Percentiles rank a stretch among this genome's conserved stretches.
Conservation (phyloP, 2,888 invertebrate genomes). For the Drosophila siamana region DNA sequence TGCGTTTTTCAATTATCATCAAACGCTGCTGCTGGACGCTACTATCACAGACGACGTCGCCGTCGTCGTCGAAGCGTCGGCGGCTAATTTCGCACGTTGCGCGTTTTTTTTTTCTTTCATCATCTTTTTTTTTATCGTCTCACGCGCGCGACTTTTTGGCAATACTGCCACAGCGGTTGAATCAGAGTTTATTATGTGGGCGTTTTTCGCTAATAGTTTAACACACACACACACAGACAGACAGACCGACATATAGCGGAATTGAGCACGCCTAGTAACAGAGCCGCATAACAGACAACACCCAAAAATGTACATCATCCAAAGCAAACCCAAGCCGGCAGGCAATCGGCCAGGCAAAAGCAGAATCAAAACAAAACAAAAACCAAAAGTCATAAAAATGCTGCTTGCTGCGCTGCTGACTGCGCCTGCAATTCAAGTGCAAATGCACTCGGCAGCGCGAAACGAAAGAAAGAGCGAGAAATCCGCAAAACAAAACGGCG, state of each 20-base stretch:
- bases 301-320: constrained; percentile 23
- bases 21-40: constrained; percentile 11
- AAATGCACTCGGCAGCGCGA: constrained; percentile 47
- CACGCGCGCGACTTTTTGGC: constrained; percentile 51
- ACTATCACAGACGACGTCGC: constrained; percentile 14
- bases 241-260: neutral
- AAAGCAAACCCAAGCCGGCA: neutral
- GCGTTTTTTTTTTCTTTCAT: constrained; percentile 8
- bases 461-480: neutral
- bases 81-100: constrained; percentile 30
- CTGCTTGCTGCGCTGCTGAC: neutral
- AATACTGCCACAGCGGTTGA: constrained; percentile 15
- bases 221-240: constrained; percentile 4
- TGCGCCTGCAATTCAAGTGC: constrained; percentile 32
- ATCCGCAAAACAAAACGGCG: neutral
- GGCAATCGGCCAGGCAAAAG: constrained; percentile 1
- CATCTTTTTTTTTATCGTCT: constrained; percentile 36
- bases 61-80: neutral
- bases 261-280: constrained; percentile 22
- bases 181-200: constrained; percentile 44
- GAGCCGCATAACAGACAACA: constrained; percentile 21
- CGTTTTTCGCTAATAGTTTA: constrained; percentile 48
- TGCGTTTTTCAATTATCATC: constrained; percentile 51
- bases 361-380: constrained; percentile 10
- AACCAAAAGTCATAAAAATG: neutral